These are phyloP conservation scores for Aradophagus sp. DNA, from an alignment of 1,140 invertebrate genomes.

Conservation along the genomic window DNA sequence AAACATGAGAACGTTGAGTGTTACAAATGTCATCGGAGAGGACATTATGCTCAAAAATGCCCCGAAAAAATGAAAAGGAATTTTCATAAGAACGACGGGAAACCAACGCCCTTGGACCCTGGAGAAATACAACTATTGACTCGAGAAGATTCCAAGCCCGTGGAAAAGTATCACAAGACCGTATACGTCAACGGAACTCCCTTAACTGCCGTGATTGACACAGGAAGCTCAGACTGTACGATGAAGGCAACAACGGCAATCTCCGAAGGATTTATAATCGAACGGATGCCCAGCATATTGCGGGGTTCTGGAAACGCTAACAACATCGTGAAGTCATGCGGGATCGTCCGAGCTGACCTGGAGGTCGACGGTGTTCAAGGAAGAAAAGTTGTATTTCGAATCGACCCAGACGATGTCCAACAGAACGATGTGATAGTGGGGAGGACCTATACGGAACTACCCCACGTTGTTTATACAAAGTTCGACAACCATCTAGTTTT, in stretches of 20 bases:
- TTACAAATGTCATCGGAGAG: slow-evolving; percentile 2
- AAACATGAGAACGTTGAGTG: not conserved
- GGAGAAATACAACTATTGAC: too few relatives aligned
- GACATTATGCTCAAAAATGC: slow-evolving; percentile 5
- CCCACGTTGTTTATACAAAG: slow-evolving; percentile 12
- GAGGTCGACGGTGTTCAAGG: slow-evolving; percentile 7
- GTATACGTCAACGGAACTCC: not conserved
- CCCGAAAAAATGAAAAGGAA: slow-evolving; percentile 18
- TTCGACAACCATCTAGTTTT: slow-evolving; percentile 9
- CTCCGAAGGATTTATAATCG: slow-evolving; percentile 3
- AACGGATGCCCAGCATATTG: not conserved
- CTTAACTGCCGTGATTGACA: slow-evolving; percentile 10
- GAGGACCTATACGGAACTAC: slow-evolving; percentile 9
- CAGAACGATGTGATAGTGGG: slow-evolving; percentile 2
- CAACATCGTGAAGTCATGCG: slow-evolving; percentile 8
- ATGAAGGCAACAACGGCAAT: slow-evolving; percentile 4
- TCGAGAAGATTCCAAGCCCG: not conserved
- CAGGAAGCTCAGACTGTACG: slow-evolving; percentile 22
- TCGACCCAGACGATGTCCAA: slow-evolving; percentile 21
- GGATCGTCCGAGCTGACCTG: slow-evolving; percentile 4
- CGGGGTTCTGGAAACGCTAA: slow-evolving; percentile 1
- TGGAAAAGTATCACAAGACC: slow-evolving; percentile 10
- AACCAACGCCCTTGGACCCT: not conserved
- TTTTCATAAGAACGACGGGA: not conserved
- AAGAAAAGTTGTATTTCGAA: slow-evolving; percentile 1